phyloP scores from a whole-genome alignment of 1,140 invertebrate species.

The Zaprionus lachaisei region DNA sequence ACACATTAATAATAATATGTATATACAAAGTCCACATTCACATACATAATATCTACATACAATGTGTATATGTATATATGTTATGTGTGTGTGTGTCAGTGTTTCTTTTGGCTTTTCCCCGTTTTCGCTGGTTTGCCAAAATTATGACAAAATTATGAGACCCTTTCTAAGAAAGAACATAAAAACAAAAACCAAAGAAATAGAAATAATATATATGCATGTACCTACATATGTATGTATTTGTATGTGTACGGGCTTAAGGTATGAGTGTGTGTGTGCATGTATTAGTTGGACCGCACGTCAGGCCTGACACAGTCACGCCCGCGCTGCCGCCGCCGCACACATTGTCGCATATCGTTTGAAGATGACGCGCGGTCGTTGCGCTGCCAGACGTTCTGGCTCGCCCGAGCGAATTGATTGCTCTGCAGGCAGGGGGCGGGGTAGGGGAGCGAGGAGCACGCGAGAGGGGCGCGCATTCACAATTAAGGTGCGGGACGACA shows the following conservation, averaged over 20 bases:
- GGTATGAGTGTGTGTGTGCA: conserved; percentile 2
- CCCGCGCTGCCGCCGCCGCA: conserved; percentile 14
- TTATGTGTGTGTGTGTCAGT: conserved; percentile 17
- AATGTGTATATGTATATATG: conserved; percentile 7
- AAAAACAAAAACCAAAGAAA: conserved; percentile 42
- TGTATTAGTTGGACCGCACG: conserved; percentile 16
- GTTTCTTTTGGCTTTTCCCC: conserved; percentile 65
- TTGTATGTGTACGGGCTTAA: neutral
- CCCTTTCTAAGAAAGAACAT: conserved; percentile 73
- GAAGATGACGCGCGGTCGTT: conserved; percentile 73
- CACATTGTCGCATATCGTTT: conserved; percentile 68
- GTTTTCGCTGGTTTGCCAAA: conserved; percentile 61
- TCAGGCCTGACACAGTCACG: conserved; percentile 33
- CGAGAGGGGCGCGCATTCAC: conserved; percentile 26
- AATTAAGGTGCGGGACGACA: conserved; percentile 72
- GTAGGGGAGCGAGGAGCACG: neutral
- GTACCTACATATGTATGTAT: conserved; percentile 3
- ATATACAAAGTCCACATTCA: neutral
- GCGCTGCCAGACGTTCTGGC: conserved; percentile 72
- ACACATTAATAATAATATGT: neutral
- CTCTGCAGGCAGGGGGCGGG: neutral
- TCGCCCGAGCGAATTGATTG: conserved; percentile 44
- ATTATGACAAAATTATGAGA: conserved; percentile 79
- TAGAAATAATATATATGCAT: conserved; percentile 31
- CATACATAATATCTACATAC: conserved; percentile 5